Base-by-base conservation (phyloP, 64 coral and sea anemone genomes). In the Porites australiensis region DNA sequence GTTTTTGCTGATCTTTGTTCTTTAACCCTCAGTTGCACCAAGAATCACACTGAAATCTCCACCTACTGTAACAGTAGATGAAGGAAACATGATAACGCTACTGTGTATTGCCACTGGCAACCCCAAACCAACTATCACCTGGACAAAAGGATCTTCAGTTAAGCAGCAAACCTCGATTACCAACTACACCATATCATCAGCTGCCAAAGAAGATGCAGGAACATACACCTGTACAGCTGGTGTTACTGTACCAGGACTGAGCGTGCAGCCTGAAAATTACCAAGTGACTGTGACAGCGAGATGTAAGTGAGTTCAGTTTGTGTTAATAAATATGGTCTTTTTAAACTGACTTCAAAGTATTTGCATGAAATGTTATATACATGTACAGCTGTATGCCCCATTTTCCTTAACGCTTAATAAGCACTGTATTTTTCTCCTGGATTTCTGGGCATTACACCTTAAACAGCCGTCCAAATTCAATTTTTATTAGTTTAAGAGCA, bases 61-160 rank as follows among this genome's bases (percentile, higher is more conserved):
- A 6, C 44, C 14, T 77, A 2, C 91, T 13, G 0, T 86, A 2
- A 53, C 59, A 6, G 14, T 93, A 43, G 19, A 74, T 6, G 91
- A 93, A 62, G 72, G 62, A 20, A 18, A 93, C 8, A 70, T 13
- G 12, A 50, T 13, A n/a, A 79, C 21, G 13, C 57, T 93, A 65
- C 12, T 58, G 4, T 93, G 91, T 70, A 57, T 81, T 51, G 82
- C 91, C 60, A 87, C 23, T 93, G 91, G 91, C 3, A 87, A 79
- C 27, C 91, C 91, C 22, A 70, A 14, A 14, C 91, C 91, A 87
- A 14, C 13, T n/a, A 78, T 78, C n/a, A 75, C 57, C 45, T 93
- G 91, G 91, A 53, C 19, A 7, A 77, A 48, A 68, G 45, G 8
- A 27, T 47, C 1, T 22, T 4, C 60, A 15, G 45, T n/a, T 15